These are phyloP conservation scores for Oophaga sylvatica DNA, from an alignment of 2,797 vertebrate species.

Conservation along the genomic window DNA sequence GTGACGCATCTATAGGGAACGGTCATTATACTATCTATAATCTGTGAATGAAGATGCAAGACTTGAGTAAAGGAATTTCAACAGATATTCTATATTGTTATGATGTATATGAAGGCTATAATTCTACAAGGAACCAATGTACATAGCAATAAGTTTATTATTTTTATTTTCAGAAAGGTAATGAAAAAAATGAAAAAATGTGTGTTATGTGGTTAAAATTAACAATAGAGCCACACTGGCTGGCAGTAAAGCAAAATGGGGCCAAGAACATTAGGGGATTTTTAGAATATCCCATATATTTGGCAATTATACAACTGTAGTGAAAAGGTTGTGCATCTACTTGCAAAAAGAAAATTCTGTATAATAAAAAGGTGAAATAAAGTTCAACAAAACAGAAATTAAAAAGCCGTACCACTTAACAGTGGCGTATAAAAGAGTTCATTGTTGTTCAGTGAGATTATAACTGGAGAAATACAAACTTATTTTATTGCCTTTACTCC, in stretches of 20 bases:
- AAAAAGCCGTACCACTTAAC: not conserved
- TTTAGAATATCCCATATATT: not conserved
- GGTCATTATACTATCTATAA: too few relatives aligned
- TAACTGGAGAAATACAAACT: not conserved
- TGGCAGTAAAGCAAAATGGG: not conserved
- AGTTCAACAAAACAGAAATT: not conserved
- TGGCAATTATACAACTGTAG: not conserved
- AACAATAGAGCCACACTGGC: not conserved
- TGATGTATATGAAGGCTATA: not conserved
- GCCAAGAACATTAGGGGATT: not conserved
- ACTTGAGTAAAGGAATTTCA: not conserved
- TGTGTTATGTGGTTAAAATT: not conserved
- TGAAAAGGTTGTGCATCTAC: not conserved
- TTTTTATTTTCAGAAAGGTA: not conserved
- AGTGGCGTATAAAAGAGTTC: not conserved
- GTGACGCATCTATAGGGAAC: too few relatives aligned
- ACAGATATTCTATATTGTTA: not conserved
- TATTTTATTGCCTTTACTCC: not conserved
- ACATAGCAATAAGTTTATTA: not conserved
- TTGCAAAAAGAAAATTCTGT: not conserved
- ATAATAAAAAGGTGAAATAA: not conserved
- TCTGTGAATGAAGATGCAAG: too few relatives aligned
- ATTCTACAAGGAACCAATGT: not conserved
- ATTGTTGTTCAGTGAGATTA: not conserved
- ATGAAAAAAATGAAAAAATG: not conserved